phyloP scores from a whole-genome alignment of 2,888 invertebrate species.

The Priocnemis perturbator region DNA sequence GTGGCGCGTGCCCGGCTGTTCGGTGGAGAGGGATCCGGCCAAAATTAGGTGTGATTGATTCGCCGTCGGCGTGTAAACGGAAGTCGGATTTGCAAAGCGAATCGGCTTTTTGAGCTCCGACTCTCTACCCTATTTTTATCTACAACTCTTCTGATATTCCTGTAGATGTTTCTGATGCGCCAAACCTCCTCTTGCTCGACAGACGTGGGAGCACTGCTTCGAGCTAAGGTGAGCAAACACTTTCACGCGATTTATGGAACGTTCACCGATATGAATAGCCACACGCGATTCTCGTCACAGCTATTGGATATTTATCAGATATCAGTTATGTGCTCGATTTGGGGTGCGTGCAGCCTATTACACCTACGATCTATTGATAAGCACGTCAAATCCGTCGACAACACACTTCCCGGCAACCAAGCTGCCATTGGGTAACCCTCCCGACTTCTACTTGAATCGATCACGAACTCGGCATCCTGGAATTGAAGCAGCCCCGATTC shows the following conservation, averaged over 20 bases:
- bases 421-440: conserved; percentile 45
- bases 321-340: conserved; percentile 65
- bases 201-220: no score
- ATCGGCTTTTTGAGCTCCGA: no score
- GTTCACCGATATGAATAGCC: conserved; percentile 32
- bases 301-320: conserved; percentile 63
- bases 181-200: no score
- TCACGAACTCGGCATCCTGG: conserved; percentile 58
- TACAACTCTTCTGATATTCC: no score
- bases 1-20: conserved; percentile 69
- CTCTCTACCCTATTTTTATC: no score
- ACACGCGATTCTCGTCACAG: conserved; percentile 49
- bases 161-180: no score
- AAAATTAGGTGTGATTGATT: neutral
- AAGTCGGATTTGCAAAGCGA: no score
- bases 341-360: conserved; percentile 68
- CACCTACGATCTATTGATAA: conserved; percentile 71
- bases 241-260: neutral
- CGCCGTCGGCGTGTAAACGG: no score
- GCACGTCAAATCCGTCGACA: conserved; percentile 69
- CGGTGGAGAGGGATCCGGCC: neutral
- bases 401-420: conserved; percentile 53
- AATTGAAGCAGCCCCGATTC: conserved; percentile 61
- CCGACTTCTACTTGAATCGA: conserved; percentile 58
- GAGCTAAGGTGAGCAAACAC: no score